Base-by-base conservation (phyloP, 2,797 vertebrate species). In the Leptoclinus maculatus region DNA sequence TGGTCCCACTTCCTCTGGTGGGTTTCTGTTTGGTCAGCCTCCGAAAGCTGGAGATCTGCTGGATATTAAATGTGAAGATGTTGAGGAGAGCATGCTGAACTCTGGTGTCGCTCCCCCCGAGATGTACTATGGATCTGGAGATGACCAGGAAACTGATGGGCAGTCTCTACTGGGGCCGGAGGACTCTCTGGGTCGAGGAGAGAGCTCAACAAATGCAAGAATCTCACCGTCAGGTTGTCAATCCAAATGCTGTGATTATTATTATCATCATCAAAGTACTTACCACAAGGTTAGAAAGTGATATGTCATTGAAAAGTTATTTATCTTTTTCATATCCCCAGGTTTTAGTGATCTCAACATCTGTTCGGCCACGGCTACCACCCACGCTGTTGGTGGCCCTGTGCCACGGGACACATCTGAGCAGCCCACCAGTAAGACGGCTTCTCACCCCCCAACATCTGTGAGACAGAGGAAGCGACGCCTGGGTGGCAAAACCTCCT, bases 51-150 rank as follows among this genome's bases (percentile, higher is more conserved):
- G 79, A 29, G 96, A 97, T 63, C 90, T 95, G 1, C 91, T 96
- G 91, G 97, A 96, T 49, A 96, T 98, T 60, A 97, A 97, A 83
- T 96, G 96, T 85, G 96, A 97, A 83, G 95, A 97, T 83, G 94
- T 96, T 2, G 96, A 96, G 19, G 95, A 96, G 6, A 94, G 88
- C 76, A 87, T 95, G 83, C 84, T 95, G 87, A 95, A 93, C 83
- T 94, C 95, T 0, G 92, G 94, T 10, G 89, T 91, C 3, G 91
- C 91, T 0, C 94, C 94, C 0, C 93, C 96, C 0, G 92, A 96
- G 83, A 89, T 96, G 92, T 96, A 96, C 80, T 96, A 96, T 12
- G 94, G 93, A 21, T 96, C 96, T 27, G 95, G 90, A 54, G 94
- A 96, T 29, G 96, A 96, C 2, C 93, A 91, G 36, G 95, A 96